phyloP scores from a whole-genome alignment of 2,888 invertebrate genomes.

The Machimus atricapillus region DNA sequence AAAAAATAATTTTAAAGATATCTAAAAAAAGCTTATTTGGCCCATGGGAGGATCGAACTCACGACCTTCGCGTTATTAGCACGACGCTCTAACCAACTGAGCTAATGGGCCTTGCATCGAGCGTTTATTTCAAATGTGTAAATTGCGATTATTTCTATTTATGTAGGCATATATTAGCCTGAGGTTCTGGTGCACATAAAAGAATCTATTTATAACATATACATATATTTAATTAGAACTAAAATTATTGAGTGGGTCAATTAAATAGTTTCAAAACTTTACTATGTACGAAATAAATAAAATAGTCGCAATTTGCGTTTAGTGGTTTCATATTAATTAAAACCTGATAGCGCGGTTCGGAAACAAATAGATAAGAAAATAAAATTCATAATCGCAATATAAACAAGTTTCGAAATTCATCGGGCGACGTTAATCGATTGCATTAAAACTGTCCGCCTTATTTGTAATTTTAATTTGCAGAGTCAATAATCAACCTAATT shows the following conservation, averaged over 20 bases:
- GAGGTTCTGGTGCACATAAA: neutral
- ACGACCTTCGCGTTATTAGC: slow-evolving; percentile 64
- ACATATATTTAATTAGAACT: neutral
- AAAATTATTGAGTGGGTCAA: neutral
- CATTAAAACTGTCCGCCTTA: no score
- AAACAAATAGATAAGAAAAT: neutral
- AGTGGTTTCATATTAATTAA: neutral
- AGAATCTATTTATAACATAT: neutral
- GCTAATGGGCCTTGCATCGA: slow-evolving; percentile 59
- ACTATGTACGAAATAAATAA: neutral
- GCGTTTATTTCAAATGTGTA: neutral
- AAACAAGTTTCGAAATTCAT: neutral
- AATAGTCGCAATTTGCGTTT: neutral
- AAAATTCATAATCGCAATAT: neutral
- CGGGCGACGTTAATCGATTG: no score
- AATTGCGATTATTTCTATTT: neutral
- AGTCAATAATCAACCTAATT: no score
- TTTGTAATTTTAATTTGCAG: no score
- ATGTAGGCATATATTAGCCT: neutral
- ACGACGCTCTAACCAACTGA: slow-evolving; percentile 64
- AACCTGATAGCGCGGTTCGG: neutral
- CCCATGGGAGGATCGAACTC: slow-evolving; percentile 63
- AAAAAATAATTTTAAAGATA: neutral
- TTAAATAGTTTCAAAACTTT: neutral
- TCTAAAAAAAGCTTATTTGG: slow-evolving; percentile 49